These are phyloP conservation scores for Pollenia angustigena DNA, from an alignment of 2,888 invertebrate species.

Conservation along the genomic window DNA sequence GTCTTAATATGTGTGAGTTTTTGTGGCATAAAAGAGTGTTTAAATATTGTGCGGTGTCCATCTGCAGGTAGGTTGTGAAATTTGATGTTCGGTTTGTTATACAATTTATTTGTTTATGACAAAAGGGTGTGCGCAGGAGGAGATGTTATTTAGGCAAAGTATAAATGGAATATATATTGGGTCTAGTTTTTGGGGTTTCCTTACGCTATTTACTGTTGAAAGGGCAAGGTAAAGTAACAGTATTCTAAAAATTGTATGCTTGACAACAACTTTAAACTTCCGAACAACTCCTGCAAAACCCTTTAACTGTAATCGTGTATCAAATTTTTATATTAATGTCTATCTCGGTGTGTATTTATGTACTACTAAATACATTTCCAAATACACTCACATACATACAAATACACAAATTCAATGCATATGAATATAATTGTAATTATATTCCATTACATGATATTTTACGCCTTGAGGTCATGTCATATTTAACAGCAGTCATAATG, in stretches of 20 bases:
- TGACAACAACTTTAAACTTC: too few relatives aligned
- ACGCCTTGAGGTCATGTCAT: conserved; percentile 79
- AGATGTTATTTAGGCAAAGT: conserved; percentile 15
- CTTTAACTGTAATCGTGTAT: too few relatives aligned
- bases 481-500: conserved; percentile 75
- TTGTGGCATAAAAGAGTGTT: conserved; percentile 54
- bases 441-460: conserved; percentile 80
- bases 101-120: conserved; percentile 45
- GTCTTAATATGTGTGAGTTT: conserved; percentile 19
- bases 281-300: too few relatives aligned
- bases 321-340: background rate
- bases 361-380: background rate
- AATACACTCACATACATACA: background rate
- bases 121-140: background rate
- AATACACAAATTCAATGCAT: conserved; percentile 42
- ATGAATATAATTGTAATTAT: conserved; percentile 81
- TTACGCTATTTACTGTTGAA: too few relatives aligned
- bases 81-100: conserved; percentile 66
- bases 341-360: background rate
- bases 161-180: background rate
- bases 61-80: conserved; percentile 77
- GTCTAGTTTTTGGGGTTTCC: too few relatives aligned
- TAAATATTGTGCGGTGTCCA: conserved; percentile 52
- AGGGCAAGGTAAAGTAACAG: too few relatives aligned
- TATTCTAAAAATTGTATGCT: too few relatives aligned